Conservation (phyloP, 2,888 invertebrate species). For the Prosopocoilus inquinatus region DNA sequence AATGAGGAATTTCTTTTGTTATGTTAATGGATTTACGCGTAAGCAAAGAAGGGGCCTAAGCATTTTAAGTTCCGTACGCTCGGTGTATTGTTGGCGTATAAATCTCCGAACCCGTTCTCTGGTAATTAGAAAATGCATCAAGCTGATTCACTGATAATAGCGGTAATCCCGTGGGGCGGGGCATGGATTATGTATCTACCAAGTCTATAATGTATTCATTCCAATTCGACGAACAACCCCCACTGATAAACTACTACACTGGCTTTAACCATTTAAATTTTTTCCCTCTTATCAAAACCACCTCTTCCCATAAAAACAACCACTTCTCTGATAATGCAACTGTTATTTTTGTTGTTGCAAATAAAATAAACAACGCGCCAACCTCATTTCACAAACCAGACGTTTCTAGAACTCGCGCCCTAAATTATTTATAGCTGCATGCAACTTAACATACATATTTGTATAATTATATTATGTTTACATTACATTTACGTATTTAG, state of each 20-base stretch:
- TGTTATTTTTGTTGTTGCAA: no score
- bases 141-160: conserved; percentile 35
- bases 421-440: no score
- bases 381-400: no score
- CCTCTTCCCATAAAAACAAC: background rate
- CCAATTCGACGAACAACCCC: background rate
- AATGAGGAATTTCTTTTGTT: background rate
- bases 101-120: conserved; percentile 29
- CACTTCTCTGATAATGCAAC: no score
- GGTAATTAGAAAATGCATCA: conserved; percentile 38
- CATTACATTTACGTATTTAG: no score
- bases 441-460: no score
- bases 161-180: conserved; percentile 25
- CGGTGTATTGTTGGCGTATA: conserved; percentile 26
- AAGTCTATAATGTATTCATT: conserved; percentile 24
- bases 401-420: no score
- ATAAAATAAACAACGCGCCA: no score
- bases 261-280: background rate
- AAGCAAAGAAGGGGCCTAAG: conserved; percentile 1
- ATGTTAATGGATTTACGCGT: background rate
- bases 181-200: conserved; percentile 24
- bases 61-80: conserved; percentile 10
- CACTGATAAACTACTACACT: background rate
- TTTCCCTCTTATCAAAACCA: background rate
- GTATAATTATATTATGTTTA: no score